phyloP scores from a whole-genome alignment of 2,113 vertebrate species.

The Prunella himalayana region DNA sequence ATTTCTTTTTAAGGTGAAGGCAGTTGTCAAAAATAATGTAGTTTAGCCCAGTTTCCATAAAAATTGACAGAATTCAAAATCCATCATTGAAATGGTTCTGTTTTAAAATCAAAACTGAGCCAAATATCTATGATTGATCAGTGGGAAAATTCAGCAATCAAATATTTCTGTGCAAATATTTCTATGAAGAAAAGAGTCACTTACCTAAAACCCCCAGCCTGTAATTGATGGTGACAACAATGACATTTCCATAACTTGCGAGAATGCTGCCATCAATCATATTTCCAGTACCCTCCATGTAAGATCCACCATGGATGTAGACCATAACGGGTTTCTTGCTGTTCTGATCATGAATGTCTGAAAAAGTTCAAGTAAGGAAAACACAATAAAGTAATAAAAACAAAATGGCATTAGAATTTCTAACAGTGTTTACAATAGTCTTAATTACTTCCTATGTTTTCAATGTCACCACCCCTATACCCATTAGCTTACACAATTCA shows the following conservation, averaged over 20 bases:
- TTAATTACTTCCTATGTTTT: neutral
- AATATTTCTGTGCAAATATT: neutral
- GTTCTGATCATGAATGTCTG: conserved; percentile 90
- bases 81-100: neutral
- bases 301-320: conserved; percentile 93
- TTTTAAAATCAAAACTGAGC: neutral
- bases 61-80: neutral
- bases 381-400: conserved; percentile 59
- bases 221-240: conserved; percentile 94
- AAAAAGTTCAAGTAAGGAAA: conserved; percentile 50
- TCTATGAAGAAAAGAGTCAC: neutral
- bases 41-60: neutral
- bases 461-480: neutral
- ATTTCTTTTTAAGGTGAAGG: neutral
- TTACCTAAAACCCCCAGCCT: conserved; percentile 91
- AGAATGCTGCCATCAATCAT: conserved; percentile 95
- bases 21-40: neutral
- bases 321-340: conserved; percentile 93
- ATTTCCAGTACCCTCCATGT: conserved; percentile 93
- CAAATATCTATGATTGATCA: rapidly evolving
- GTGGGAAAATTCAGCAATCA: neutral
- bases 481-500: neutral
- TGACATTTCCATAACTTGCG: conserved; percentile 92
- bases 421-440: neutral
- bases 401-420: neutral